Percentiles rank a stretch among this genome's conserved stretches.
phyloP scores from a whole-genome alignment of 2,113 vertebrate species.

The Zootoca vivipara region DNA sequence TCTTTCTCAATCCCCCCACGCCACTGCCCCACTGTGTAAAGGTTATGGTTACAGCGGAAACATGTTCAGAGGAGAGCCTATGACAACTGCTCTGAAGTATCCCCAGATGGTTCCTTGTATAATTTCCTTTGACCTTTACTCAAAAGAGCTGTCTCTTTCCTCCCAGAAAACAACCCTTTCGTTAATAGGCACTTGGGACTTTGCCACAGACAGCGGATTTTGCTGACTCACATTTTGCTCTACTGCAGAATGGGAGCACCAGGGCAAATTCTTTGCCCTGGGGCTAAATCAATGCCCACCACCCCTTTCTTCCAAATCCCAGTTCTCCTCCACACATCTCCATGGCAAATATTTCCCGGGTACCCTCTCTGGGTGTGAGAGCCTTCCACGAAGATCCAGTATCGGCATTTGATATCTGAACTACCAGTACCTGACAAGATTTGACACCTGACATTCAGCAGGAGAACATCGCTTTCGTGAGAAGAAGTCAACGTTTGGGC shows the following conservation, averaged over 20 bases:
- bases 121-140: constrained; percentile 33
- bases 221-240: background rate
- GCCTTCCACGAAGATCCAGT: no score
- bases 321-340: no score
- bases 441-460: no score
- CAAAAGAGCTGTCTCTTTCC: background rate
- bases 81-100: constrained; percentile 1
- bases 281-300: background rate
- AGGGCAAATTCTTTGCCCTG: background rate
- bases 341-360: no score
- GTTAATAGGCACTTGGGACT: background rate
- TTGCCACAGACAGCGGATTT: background rate
- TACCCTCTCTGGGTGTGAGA: no score
- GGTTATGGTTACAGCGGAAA: background rate
- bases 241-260: background rate
- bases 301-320: background rate
- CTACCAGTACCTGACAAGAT: no score
- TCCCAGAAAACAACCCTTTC: background rate
- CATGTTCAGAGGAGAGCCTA: background rate
- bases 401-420: no score
- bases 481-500: no score
- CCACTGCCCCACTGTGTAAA: background rate
- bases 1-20: no score
- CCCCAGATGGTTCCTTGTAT: rapidly evolving
- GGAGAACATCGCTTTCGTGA: no score